Base-by-base conservation (phyloP, 1,140 invertebrate genomes). In the Belonocnema kinseyi region DNA sequence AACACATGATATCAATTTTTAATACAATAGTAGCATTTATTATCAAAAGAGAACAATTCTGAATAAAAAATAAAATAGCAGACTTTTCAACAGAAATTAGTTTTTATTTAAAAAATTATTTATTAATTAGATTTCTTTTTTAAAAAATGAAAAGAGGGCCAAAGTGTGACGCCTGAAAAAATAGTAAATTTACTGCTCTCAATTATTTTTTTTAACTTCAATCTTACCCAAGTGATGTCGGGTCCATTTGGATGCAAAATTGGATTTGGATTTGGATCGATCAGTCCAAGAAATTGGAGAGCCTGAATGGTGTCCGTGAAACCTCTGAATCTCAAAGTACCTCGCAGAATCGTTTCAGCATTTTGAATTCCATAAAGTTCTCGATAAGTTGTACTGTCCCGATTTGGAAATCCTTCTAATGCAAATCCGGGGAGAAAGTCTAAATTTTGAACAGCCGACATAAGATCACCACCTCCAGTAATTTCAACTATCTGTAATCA, bases 381-480 rank as follows among this genome's bases (percentile, higher is more conserved):
- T 2, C 94, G 93, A 88, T 99, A 99, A 13, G 94, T 93, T 0
- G 96, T 97, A 66, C 98, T 99, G 86, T 99, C 98, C 78, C 99
- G 93, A 92, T 99, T 99, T 0, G 96, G 97, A 93, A 93, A 98
- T 10, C 98, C 98, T 93, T 99, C 98, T 17, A 99, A 92, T 33
- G 97, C 97, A 87, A 99, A 99, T 5, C 98, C 99, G 0, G 98
- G 98, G 53, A 99, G 90, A 86, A 99, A 99, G 84, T 98, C 94
- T 19, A 99, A 91, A 3, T 94, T 92, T 58, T 95, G 93, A 0
- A 95, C 94, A 0, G 93, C 91, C 0, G 97, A 95, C 94, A 99
- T 95, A 4, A 99, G 91, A 75, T 95, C 94, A 14, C 98, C 98
- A 8, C 97, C 97, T n/a, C 94, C 94, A 0, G 94, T 92, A n/a